Evolutionary conservation across 2,888 invertebrate genomes (phyloP), one percentile per base, ranked within the genome.

Genomic region (Ophraella communa): DNA sequence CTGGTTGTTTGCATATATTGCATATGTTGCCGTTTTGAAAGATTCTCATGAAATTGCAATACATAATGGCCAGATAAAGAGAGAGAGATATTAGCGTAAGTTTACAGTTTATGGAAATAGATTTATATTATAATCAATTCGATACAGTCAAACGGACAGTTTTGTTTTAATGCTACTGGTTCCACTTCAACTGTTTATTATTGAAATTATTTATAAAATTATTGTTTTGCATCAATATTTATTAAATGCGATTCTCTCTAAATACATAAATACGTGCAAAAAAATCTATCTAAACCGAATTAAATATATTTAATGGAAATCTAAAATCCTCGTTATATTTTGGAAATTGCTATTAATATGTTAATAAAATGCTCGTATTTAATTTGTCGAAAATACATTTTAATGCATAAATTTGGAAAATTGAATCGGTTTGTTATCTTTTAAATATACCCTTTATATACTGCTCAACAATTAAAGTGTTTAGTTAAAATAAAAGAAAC

Each of bases 11-110:
- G 39, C 51, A 59, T 59, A 59, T 59, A 59, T 63, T 51, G 63
- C 63, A 58, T 49, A 63, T 63, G 63, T 63, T 57, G 58, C 63
- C 39, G 45, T 58, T 63, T 63, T 56, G 58, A 53, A 63, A 63
- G 58, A 58, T 63, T 63, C 63, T 58, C 63, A 63, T 58, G 58
- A 63, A 63, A 63, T 58, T 59, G 35, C 51, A 42, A 24, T 51
- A 24, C 27, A 51, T 27, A 51, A 51, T 27, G 27, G 7, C 49
- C 30, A 42, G 35, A 11, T 5, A 8, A 33, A 53, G 18, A 35
- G 35, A 35, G 8, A 33, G 33, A 51, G 24, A 17, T 59, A 51
- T 51, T 59, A 33, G 59, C 51, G 59, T 33, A 49, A 58, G 42
- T 55, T 55, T 55, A 55, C 55, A 51, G 51, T 59, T 59, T 59